Base-by-base conservation (phyloP, 2,888 invertebrate genomes). In the Lasioglossum marginatum region DNA sequence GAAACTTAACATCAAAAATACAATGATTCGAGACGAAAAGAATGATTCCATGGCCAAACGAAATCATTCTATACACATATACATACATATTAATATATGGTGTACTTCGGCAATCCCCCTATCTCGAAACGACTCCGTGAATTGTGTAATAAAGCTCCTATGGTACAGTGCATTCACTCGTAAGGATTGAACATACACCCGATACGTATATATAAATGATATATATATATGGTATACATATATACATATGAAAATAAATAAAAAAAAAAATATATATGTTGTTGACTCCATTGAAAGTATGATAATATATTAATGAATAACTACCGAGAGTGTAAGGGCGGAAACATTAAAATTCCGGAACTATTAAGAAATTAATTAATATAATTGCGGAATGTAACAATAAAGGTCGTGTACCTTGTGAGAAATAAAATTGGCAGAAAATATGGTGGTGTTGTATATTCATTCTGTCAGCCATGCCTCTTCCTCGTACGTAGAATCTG, bases 241-340 rank as follows among this genome's bases (percentile, higher is more conserved):
- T 91, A 93, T 92, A 94, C 92, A 94, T 94, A 93, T 94, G 83
- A 34, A 80, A 79, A 86, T 86, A 88, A 83, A 93, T 91, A 93
- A 91, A 92, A 91, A 45, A 45, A 92, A 90, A 92, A 91, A 93
- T 90, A 93, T 94, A 94, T 94, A 94, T 95, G 94, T 95, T 94
- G 95, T 95, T 95, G 93, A 95, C 93, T 95, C 94, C 93, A 95
- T 94, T 95, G 95, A 95, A 95, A 95, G 94, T 95, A 95, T 94
- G 94, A 94, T 94, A 95, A 92, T 93, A 93, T 93, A 94, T 90
- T 93, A 93, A 77, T 92, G 90, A 90, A 91, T 93, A 92, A 70
- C 86, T 92, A 91, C 87, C 88, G 88, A 87, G 84, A 90, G 91
- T 91, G 92, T 91, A 92, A 93, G 91, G 89, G 91, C 87, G 88